A percentile compares a stretch with the other conserved stretches of the same genome.
Evolutionary conservation across 2,797 vertebrate species (phyloP).

Genomic region (Enteromius argenteus): DNA sequence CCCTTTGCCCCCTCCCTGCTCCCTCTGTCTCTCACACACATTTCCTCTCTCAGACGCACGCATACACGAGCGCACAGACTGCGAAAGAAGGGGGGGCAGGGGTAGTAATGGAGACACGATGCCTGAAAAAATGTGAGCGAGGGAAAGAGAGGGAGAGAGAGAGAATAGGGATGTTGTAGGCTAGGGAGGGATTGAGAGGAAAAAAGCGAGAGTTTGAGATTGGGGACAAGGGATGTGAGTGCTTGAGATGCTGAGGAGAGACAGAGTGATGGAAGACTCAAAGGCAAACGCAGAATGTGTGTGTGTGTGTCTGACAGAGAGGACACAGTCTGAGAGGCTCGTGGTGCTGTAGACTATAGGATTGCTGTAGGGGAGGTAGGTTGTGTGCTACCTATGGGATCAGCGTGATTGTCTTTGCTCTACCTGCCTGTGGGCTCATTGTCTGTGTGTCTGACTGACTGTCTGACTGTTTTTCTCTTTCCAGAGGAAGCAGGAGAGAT

Average conservation of each 20-base stretch:
- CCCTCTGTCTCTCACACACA: conserved; percentile 63
- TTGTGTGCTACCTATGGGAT: conserved; percentile 74
- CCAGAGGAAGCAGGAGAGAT: conserved; percentile 9
- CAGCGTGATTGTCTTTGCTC: conserved; percentile 78
- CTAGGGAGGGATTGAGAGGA: conserved; percentile 37
- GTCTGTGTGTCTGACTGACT: conserved; percentile 54
- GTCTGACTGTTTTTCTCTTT: conserved; percentile 25
- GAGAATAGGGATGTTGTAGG: conserved; percentile 50
- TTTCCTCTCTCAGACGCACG: conserved; percentile 57
- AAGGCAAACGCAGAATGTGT: conserved; percentile 46
- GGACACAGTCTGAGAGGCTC: conserved; percentile 70
- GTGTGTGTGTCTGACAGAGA: conserved; percentile 49
- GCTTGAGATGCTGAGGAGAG: conserved; percentile 49
- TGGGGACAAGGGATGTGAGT: conserved; percentile 49
- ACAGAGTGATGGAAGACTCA: conserved; percentile 53
- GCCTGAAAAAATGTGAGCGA: conserved; percentile 69
- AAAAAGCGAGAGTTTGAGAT: conserved; percentile 50
- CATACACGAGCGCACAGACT: conserved; percentile 68
- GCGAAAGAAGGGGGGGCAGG: conserved; percentile 59
- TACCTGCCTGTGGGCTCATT: conserved; percentile 74
- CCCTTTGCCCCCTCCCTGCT: conserved; percentile 71
- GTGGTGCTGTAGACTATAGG: conserved; percentile 59
- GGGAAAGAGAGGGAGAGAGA: conserved; percentile 66
- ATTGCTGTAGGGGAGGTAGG: conserved; percentile 66
- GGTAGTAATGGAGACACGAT: conserved; percentile 70